Percentiles rank a stretch among this genome's conserved stretches.
phyloP scores from a whole-genome alignment of 2,888 invertebrate species.

The Pammene fasciana region DNA sequence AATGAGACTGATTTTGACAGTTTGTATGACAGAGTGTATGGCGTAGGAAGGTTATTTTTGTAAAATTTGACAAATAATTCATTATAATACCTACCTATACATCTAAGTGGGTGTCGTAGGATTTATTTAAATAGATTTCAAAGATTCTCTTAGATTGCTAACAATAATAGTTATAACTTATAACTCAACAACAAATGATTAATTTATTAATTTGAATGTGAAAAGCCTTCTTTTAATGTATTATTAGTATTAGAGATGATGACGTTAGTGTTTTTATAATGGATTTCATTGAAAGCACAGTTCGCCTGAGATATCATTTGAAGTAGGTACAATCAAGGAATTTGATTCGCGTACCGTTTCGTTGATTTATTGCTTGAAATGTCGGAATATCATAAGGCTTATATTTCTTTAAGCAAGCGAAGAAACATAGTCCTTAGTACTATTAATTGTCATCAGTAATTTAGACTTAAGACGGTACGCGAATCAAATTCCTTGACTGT shows the following conservation, averaged over 20 bases:
- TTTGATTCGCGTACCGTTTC: too few relatives aligned
- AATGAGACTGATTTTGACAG: constrained; percentile 61
- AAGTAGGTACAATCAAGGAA: too few relatives aligned
- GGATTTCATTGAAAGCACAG: too few relatives aligned
- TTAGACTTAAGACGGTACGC: too few relatives aligned
- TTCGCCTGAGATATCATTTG: too few relatives aligned
- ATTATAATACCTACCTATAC: constrained; percentile 36
- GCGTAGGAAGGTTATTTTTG: constrained; percentile 50
- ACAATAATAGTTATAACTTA: constrained; percentile 6
- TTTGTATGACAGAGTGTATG: constrained; percentile 57
- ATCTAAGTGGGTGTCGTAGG: constrained; percentile 15
- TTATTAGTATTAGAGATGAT: neutral
- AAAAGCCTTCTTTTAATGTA: neutral
- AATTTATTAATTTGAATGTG: neutral
- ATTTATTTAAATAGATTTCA: constrained; percentile 25
- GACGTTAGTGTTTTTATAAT: too few relatives aligned
- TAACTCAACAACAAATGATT: constrained; percentile 4
- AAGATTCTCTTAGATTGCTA: constrained; percentile 1
- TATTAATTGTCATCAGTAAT: too few relatives aligned
- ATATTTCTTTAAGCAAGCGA: too few relatives aligned
- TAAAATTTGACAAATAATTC: constrained; percentile 42
- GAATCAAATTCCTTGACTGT: too few relatives aligned
- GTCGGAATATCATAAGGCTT: too few relatives aligned
- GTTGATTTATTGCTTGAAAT: too few relatives aligned
- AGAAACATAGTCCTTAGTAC: too few relatives aligned